Evolutionary conservation across 2,797 vertebrate genomes (phyloP).

Genomic region (Dipus sagitta): DNA sequence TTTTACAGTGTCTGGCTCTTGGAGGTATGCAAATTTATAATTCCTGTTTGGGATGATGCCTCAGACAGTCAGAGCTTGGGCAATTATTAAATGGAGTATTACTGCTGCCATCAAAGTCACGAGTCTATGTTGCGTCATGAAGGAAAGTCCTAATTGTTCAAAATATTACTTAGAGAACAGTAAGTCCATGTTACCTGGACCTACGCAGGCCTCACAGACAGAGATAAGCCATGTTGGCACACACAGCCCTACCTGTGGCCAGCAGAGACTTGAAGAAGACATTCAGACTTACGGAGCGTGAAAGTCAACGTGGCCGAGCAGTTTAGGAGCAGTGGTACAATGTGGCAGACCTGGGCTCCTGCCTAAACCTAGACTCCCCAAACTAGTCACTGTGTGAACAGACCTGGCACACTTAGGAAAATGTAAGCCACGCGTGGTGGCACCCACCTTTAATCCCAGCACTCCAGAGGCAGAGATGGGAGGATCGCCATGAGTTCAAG

Average conservation of each 20-base stretch:
- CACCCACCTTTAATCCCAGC: no score
- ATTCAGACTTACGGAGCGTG: background rate
- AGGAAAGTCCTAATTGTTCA: constrained; percentile 11
- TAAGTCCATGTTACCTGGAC: background rate
- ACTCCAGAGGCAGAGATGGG: no score
- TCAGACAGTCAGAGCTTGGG: background rate
- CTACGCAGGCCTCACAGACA: background rate
- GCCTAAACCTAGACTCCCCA: background rate
- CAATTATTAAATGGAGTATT: constrained; percentile 8
- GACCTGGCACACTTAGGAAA: background rate
- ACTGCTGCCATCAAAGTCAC: background rate
- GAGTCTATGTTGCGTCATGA: background rate
- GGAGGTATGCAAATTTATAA: background rate
- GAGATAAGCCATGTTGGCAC: background rate
- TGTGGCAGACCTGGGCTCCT: no score
- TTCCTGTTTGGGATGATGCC: background rate
- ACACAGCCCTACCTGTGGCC: background rate
- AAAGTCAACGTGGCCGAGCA: background rate
- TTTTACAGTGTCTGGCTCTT: background rate
- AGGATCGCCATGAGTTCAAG: no score
- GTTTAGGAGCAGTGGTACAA: background rate
- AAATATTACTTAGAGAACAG: background rate
- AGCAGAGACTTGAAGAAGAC: background rate
- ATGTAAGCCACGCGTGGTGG: background rate
- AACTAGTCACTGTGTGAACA: background rate